Conservation (phyloP, 1,140 invertebrate genomes). For the Drosophila ficusphila region DNA sequence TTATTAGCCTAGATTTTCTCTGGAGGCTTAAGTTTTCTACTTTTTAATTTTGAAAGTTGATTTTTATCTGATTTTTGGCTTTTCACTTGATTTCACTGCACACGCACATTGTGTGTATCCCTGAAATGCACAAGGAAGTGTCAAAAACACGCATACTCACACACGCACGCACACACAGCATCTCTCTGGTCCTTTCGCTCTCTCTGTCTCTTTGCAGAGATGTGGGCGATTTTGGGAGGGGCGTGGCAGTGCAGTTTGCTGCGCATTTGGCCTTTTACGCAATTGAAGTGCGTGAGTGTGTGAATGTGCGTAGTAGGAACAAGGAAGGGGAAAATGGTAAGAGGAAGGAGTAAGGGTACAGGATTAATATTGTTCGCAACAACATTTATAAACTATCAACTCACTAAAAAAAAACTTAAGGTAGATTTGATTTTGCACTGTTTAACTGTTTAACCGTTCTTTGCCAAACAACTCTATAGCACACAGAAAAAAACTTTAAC, state of each 20-base stretch:
- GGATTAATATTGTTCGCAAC: too few species aligned
- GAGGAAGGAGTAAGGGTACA: not conserved
- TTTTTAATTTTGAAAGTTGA: conserved; percentile 11
- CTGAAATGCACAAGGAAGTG: conserved; percentile 52
- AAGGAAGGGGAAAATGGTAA: conserved; percentile 7
- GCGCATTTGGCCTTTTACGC: conserved; percentile 76
- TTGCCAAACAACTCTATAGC: not conserved
- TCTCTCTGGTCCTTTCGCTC: conserved; percentile 1
- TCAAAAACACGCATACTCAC: conserved; percentile 50
- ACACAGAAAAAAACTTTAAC: not conserved
- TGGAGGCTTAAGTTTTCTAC: not conserved
- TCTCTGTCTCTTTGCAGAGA: conserved; percentile 8
- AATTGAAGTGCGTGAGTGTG: conserved; percentile 32
- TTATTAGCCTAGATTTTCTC: not conserved
- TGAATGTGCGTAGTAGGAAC: conserved; percentile 51
- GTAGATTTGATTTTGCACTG: too few species aligned
- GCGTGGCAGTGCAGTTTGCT: conserved; percentile 77
- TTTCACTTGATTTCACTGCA: conserved; percentile 43
- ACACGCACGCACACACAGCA: conserved; percentile 20
- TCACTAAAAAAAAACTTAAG: not conserved
- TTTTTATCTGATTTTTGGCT: conserved; percentile 21
- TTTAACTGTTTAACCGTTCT: not conserved
- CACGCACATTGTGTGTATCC: conserved; percentile 60
- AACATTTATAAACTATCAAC: not conserved
- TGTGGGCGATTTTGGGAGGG: conserved; percentile 43